Evolutionary conservation across 1,140 invertebrate species (phyloP).

Genomic region (Plectrocnemia conspersa): DNA sequence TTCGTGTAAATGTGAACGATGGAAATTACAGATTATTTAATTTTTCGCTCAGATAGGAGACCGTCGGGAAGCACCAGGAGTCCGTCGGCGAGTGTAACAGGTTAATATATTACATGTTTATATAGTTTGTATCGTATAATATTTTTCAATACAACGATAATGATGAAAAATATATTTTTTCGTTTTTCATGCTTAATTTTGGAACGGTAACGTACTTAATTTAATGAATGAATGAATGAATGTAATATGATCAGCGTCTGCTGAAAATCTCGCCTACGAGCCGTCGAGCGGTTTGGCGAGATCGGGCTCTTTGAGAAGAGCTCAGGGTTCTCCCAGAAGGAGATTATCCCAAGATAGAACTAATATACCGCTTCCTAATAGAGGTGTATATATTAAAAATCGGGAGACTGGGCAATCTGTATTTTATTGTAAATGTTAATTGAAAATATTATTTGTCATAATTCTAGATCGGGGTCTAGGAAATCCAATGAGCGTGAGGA

Average conservation of each 20-base stretch:
- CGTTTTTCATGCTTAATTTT: slow-evolving; percentile 16
- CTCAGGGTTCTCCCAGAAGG: slow-evolving; percentile 36
- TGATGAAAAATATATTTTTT: slow-evolving; percentile 7
- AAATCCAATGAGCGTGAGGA: slow-evolving; percentile 50
- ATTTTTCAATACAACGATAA: slow-evolving; percentile 3
- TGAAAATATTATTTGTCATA: not conserved
- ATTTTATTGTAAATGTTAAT: slow-evolving; percentile 7
- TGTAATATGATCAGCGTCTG: slow-evolving; percentile 22
- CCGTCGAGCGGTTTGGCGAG: slow-evolving; percentile 38
- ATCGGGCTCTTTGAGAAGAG: slow-evolving; percentile 42
- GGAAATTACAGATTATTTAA: not conserved
- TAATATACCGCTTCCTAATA: slow-evolving; percentile 49
- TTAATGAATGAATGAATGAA: not conserved
- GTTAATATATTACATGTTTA: slow-evolving; percentile 32
- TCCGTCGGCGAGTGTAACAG: slow-evolving; percentile 48
- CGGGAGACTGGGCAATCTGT: not conserved
- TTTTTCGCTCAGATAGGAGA: slow-evolving; percentile 39
- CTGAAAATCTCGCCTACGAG: slow-evolving; percentile 32
- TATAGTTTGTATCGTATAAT: not conserved
- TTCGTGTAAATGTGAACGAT: not conserved
- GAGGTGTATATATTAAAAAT: slow-evolving; percentile 37
- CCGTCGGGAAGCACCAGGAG: slow-evolving; percentile 44
- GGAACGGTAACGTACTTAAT: slow-evolving; percentile 26
- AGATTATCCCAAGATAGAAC: slow-evolving; percentile 48
- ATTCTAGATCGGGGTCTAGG: slow-evolving; percentile 25